A percentile compares a stretch with the other conserved stretches of the same genome.
phyloP scores from a whole-genome alignment of 1,140 invertebrate genomes.

The Acyrthosiphon pisum region DNA sequence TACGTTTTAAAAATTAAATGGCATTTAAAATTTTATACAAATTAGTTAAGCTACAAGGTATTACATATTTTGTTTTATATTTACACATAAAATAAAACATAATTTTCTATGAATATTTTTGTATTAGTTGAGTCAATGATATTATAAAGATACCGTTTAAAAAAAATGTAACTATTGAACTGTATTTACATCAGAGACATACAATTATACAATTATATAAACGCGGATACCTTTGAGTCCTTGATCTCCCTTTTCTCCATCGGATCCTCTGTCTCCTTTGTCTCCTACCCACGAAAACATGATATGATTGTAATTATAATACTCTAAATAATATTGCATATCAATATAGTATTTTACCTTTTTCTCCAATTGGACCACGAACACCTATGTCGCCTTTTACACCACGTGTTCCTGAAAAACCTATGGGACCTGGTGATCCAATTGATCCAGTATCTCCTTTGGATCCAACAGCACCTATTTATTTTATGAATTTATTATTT shows the following conservation, averaged over 20 bases:
- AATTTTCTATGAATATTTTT: neutral
- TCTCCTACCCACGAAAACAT: constrained; percentile 61
- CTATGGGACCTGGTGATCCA: constrained; percentile 75
- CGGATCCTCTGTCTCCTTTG: constrained; percentile 73
- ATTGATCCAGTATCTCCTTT: constrained; percentile 73
- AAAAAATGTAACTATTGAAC: neutral
- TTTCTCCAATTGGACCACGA: constrained; percentile 72
- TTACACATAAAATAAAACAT: neutral
- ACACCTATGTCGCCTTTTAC: constrained; percentile 80
- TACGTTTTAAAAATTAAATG: neutral
- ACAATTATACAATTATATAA: neutral
- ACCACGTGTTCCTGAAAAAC: constrained; percentile 78
- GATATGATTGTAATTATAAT: neutral
- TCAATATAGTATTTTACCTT: constrained; percentile 63
- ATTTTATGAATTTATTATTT: neutral
- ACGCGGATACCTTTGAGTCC: constrained; percentile 67
- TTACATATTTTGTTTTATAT: neutral
- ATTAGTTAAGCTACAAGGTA: neutral
- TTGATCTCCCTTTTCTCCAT: constrained; percentile 80
- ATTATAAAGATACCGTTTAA: neutral
- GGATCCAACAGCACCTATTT: constrained; percentile 69
- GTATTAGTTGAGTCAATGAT: neutral
- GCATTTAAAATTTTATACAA: neutral
- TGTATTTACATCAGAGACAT: neutral
- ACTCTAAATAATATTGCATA: neutral